Conservation (phyloP, 2,888 invertebrate species). For the Aromia moschata region DNA sequence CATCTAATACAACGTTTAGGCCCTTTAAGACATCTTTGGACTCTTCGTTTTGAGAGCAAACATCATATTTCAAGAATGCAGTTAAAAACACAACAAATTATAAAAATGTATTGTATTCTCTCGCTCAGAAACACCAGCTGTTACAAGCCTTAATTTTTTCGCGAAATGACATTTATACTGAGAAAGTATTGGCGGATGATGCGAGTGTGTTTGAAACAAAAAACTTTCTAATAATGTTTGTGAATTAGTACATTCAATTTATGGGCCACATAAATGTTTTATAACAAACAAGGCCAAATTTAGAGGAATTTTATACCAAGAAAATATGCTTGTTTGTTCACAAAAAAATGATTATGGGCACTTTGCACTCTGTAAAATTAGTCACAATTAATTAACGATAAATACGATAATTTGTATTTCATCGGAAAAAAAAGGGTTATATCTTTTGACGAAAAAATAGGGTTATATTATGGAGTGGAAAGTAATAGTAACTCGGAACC, state of each 20-base stretch:
- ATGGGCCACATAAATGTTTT: conserved; percentile 1
- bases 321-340: background rate
- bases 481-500: background rate
- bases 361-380: background rate
- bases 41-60: conserved; percentile 30
- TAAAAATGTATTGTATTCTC: conserved; percentile 10
- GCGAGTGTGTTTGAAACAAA: background rate
- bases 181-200: background rate
- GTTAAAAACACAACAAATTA: conserved; percentile 17
- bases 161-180: conserved; percentile 1
- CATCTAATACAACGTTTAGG: conserved; percentile 23
- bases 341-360: background rate
- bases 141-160: conserved; percentile 10
- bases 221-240: background rate
- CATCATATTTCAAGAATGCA: conserved; percentile 21
- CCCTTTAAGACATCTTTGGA: conserved; percentile 28
- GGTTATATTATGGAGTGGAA: background rate
- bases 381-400: background rate
- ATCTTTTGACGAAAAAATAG: background rate
- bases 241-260: background rate
- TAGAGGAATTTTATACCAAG: conserved; percentile 1
- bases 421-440: background rate
- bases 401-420: background rate
- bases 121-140: conserved; percentile 12
- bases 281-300: background rate